Base-by-base conservation (phyloP, 1,140 invertebrate species). In the Harlomillsia oculata region DNA sequence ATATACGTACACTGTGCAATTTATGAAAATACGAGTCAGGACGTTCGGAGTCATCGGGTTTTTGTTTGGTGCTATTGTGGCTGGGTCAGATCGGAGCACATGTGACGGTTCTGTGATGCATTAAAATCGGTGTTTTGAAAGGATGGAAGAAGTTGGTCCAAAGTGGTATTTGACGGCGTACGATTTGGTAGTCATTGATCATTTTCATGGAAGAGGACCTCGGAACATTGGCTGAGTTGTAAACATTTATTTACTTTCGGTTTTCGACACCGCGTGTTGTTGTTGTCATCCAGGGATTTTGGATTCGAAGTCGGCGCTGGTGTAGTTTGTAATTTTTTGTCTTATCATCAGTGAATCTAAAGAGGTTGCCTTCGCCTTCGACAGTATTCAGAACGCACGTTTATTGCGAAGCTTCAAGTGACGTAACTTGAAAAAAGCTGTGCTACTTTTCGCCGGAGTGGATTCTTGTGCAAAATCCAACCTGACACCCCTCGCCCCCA, bases 401-500 rank as follows among this genome's bases (percentile, higher is more conserved):
- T 52, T 50, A 53, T 64, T 64, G 62, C 62, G 59, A 64, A 64
- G 59, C 44, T 52, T 37, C 37, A 30, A 36, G 57, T 64, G 62
- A 64, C 62, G 62, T 64, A 64, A 64, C 62, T 53, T 50, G 48
- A 52, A 52, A 57, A 55, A 60, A 44, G 60, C 57, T 64, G 62
- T 64, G 62, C 62, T 52, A 64, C 62, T 57, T 63, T 62, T 59
- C 52, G 51, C 55, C 56, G 55, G 49, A 46, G 46, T 61, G 59
- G 50, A 61, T 61, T 60, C 52, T 60, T 61, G 59, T 61, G 59
- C 53, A 61, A 57, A 54, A 55, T 51, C 43, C 57, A 66, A 64
- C 58, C 70, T 45, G 68, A 73, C 51, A 68, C 73, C 54, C 72
- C 74, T 51, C 71, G 46, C 59, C 68, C n/a, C 60, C n/a, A n/a